Base-by-base conservation (phyloP, 2,888 invertebrate species). In the Thymelicus acteon region DNA sequence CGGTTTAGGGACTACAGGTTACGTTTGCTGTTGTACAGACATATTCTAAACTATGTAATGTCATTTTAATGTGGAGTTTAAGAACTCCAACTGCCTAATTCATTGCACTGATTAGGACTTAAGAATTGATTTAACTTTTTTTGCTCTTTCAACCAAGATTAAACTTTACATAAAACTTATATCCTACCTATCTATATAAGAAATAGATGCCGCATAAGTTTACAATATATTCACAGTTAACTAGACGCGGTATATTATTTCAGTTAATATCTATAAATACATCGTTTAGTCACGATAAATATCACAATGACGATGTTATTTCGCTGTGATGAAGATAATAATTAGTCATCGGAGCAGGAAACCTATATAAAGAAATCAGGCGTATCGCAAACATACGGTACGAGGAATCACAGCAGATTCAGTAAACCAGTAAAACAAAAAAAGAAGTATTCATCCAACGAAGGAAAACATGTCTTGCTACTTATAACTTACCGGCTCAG, bases 401-500 rank as follows among this genome's bases (percentile, higher is more conserved):
- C 52, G 37, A n/a, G 57, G 39, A 67, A 62, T 60, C 54, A 58
- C 37, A 47, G 62, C 24, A 64, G 13, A 58, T 19, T 60, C 31
- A 72, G 67, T 58, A 73, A 74, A 73, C 71, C 58, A 62, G 54
- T 44, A 44, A 44, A 44, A 44, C 44, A 68, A 68, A 44, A 54
- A 31, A 31, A 31, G 2, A 31, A 8, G 7, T n/a, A 15, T 12
- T 24, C 54, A 54, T 2, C 24, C 54, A 54, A 15, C 58, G 60
- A 48, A 72, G 62, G 57, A 15, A 67, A 39, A 63, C 49, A 8
- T 13, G 8, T 54, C 58, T 69, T 63, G 15, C 12, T 12, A 12
- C 44, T 48, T 8, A 60, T 73, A 71, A 83, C 81, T 83, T 77
- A 86, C 84, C 85, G 61, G 75, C 72, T 60, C 74, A 58, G 44